phyloP scores from a whole-genome alignment of 2,797 vertebrate genomes.

The Anniella stebbinsi region DNA sequence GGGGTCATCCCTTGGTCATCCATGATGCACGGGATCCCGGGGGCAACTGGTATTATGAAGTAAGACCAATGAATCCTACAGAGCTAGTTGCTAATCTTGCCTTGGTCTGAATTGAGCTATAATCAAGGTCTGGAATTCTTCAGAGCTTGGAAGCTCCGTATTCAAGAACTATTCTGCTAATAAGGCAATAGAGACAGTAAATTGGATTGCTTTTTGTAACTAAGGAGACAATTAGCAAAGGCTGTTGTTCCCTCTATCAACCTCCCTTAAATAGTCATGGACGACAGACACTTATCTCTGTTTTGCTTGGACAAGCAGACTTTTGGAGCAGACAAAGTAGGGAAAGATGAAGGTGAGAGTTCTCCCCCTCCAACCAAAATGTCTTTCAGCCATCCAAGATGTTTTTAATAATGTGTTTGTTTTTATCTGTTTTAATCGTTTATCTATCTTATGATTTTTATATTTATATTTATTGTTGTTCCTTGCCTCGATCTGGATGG shows the following conservation, averaged over 20 bases:
- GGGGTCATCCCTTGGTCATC: too few relatives aligned
- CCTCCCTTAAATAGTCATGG: background rate
- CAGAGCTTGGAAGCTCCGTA: background rate
- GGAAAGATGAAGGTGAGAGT: background rate
- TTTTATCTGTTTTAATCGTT: too few relatives aligned
- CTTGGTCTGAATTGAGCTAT: background rate
- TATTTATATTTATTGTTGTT: too few relatives aligned
- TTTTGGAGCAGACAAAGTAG: background rate
- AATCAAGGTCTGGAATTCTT: background rate
- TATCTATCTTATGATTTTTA: too few relatives aligned
- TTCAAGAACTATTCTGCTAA: background rate
- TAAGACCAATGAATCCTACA: background rate
- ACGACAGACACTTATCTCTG: background rate
- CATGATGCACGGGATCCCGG: too few relatives aligned
- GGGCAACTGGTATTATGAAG: background rate
- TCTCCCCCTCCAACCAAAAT: background rate
- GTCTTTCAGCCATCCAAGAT: background rate
- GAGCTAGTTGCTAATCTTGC: background rate
- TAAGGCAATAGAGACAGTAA: background rate
- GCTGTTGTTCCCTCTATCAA: background rate
- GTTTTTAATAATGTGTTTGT: too few relatives aligned
- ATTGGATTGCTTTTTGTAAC: background rate
- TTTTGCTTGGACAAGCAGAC: background rate
- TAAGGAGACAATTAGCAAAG: background rate
- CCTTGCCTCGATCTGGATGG: too few relatives aligned